A percentile compares a stretch with the other conserved stretches of the same genome.
phyloP scores from a whole-genome alignment of 1,140 invertebrate genomes.

The Metopolophium dirhodum region DNA sequence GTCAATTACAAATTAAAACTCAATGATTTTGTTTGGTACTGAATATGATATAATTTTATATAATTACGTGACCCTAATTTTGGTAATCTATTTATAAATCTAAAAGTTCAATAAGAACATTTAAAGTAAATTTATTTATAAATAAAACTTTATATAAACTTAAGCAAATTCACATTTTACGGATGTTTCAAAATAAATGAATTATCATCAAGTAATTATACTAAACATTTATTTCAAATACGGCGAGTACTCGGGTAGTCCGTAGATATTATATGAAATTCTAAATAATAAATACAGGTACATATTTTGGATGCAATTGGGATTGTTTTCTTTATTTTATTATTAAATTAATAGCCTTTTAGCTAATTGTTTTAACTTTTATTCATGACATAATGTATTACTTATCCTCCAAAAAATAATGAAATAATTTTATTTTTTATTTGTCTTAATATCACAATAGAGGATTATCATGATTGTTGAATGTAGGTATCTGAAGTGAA shows the following conservation, averaged over 20 bases:
- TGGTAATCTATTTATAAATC: background rate
- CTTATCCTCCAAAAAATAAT: background rate
- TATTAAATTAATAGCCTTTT: background rate
- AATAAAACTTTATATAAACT: background rate
- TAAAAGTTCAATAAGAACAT: background rate
- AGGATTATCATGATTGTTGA: background rate
- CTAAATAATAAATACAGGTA: background rate
- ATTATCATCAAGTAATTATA: background rate
- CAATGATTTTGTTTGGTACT: background rate
- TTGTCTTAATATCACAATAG: background rate
- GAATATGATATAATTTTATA: background rate
- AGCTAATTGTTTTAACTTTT: background rate
- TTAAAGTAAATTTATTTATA: background rate
- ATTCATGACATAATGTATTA: background rate
- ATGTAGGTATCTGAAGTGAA: background rate
- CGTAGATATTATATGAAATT: background rate
- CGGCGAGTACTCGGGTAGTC: background rate
- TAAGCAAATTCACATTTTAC: background rate
- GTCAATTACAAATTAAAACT: background rate
- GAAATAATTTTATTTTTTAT: background rate
- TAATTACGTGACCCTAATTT: background rate
- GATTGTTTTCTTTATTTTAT: background rate
- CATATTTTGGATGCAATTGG: background rate
- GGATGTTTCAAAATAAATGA: background rate
- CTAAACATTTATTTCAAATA: background rate